phyloP scores from a whole-genome alignment of 2,888 invertebrate species.

The Teinopalpus imperialis region DNA sequence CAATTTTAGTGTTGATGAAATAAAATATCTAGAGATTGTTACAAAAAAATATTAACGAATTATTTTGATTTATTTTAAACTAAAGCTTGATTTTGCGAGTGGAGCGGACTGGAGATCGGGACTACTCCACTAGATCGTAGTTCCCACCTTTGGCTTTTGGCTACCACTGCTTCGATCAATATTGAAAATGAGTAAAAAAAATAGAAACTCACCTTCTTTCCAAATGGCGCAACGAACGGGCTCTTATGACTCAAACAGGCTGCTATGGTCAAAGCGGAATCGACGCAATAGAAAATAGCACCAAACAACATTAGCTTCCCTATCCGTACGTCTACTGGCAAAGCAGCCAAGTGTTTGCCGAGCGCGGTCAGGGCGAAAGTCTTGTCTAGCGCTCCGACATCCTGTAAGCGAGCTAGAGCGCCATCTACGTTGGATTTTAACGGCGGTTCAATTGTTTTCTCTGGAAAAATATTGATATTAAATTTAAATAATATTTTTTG shows the following conservation, averaged over 20 bases:
- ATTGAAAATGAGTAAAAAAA: too few relatives aligned
- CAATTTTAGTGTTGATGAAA: too few relatives aligned
- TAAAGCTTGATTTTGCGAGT: too few relatives aligned
- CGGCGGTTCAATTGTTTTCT: constrained; percentile 88
- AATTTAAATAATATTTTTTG: too few relatives aligned
- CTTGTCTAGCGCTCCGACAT: constrained; percentile 91
- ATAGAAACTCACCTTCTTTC: constrained; percentile 83
- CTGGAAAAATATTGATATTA: constrained; percentile 67
- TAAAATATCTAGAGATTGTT: too few relatives aligned
- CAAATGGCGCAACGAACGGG: constrained; percentile 89
- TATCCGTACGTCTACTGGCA: constrained; percentile 95
- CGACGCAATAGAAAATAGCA: constrained; percentile 95
- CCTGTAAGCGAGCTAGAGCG: constrained; percentile 86
- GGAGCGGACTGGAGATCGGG: too few relatives aligned
- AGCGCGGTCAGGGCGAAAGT: constrained; percentile 89
- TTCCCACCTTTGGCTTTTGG: too few relatives aligned
- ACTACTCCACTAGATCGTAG: too few relatives aligned
- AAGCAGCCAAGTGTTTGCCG: constrained; percentile 92
- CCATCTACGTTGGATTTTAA: constrained; percentile 84
- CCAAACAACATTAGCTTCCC: constrained; percentile 97
- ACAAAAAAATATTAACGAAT: too few relatives aligned
- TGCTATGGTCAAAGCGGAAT: constrained; percentile 95
- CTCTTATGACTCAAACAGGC: constrained; percentile 91
- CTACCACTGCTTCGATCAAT: too few relatives aligned
- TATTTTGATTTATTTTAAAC: too few relatives aligned